A percentile compares a stretch with the other conserved stretches of the same genome.
These are phyloP conservation scores for Hippocampus mohnikei DNA, from an alignment of 2,113 vertebrate species.

Conservation along the genomic window DNA sequence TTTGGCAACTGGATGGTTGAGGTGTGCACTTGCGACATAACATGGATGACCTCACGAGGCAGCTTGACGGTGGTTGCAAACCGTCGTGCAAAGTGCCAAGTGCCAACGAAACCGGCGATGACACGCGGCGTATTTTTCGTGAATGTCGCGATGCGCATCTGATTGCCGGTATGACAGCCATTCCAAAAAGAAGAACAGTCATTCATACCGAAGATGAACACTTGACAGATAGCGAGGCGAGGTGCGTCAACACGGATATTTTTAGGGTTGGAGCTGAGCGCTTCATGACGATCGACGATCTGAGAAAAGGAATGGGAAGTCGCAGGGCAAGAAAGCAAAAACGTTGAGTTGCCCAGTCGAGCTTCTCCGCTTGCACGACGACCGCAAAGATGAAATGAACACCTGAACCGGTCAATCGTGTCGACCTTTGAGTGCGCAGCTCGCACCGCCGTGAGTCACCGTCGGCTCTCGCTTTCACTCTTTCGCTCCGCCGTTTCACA, in stretches of 20 bases:
- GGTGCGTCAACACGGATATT: constrained; percentile 38
- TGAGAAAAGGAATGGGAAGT: neutral
- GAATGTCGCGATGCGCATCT: constrained; percentile 17
- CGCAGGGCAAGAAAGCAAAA: too few relatives aligned
- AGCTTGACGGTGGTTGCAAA: constrained; percentile 32
- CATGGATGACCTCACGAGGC: constrained; percentile 35
- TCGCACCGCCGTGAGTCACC: too few relatives aligned
- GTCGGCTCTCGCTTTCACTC: too few relatives aligned
- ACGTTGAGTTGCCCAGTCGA: too few relatives aligned
- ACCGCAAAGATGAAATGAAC: too few relatives aligned
- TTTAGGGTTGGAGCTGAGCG: constrained; percentile 26
- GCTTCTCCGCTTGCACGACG: too few relatives aligned
- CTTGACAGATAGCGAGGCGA: constrained; percentile 43
- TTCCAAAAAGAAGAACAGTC: constrained; percentile 30
- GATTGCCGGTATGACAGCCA: constrained; percentile 43
- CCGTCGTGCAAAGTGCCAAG: constrained; percentile 22
- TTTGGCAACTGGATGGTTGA: constrained; percentile 31
- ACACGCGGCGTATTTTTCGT: constrained; percentile 20
- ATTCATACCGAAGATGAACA: neutral
- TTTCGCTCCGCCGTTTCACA: too few relatives aligned
- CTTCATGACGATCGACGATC: neutral
- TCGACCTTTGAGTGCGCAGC: too few relatives aligned
- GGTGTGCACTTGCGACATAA: constrained; percentile 32
- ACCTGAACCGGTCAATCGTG: too few relatives aligned
- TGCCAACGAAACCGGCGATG: constrained; percentile 23